Evolutionary conservation across 2,113 vertebrate genomes (phyloP).

Genomic region (Callipepla californica): DNA sequence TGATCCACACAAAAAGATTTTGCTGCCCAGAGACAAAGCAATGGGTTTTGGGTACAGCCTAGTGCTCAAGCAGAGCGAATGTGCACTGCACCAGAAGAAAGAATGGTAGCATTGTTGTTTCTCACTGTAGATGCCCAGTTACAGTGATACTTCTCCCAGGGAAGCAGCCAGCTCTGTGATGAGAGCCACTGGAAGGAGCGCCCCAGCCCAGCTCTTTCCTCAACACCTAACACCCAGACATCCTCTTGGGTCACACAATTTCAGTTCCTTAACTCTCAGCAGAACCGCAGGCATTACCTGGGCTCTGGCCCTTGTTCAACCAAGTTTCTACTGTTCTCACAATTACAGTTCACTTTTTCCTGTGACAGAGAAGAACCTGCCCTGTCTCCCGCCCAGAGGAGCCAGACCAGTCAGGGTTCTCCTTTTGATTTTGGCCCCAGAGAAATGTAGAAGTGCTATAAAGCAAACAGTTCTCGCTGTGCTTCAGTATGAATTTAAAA

Average conservation of each 20-base stretch:
- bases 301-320: not conserved
- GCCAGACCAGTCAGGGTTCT: not conserved
- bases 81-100: not conserved
- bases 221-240: not conserved
- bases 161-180: not conserved
- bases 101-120: accelerated
- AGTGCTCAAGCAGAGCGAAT: not conserved
- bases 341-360: not conserved
- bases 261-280: not conserved
- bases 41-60: not conserved
- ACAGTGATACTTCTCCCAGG: not conserved
- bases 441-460: not conserved
- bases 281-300: not conserved
- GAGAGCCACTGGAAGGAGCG: not conserved
- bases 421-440: not conserved
- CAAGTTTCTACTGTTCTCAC: not conserved
- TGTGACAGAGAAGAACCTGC: not conserved
- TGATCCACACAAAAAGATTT: not conserved
- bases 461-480: not conserved
- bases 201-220: not conserved
- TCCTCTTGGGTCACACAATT: accelerated
- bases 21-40: not conserved
- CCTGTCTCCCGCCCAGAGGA: not conserved
- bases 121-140: not conserved
- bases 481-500: not conserved